Evolutionary conservation across 1,140 invertebrate species (phyloP).

Genomic region (Drosophila dunni): DNA sequence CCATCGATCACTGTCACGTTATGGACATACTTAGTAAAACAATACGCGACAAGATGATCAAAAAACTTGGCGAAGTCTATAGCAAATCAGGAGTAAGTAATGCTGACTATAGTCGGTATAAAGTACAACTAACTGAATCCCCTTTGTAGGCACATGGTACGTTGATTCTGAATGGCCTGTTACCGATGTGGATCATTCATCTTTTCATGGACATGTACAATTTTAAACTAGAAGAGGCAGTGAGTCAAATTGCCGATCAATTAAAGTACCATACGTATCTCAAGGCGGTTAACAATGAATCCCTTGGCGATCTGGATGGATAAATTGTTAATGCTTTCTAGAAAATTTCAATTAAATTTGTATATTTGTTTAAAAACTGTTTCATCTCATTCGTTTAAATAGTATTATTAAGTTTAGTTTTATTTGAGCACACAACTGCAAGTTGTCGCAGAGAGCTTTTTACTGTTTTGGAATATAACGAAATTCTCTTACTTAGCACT

Average conservation of each 20-base stretch:
- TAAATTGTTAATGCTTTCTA: not conserved
- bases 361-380: not conserved
- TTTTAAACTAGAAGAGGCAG: constrained; percentile 39
- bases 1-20: constrained; percentile 55
- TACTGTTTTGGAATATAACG: constrained; percentile 43
- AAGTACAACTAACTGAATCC: not conserved
- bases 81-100: constrained; percentile 44
- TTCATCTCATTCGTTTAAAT: constrained; percentile 35
- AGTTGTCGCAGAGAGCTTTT: constrained; percentile 24
- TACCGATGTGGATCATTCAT: constrained; percentile 70
- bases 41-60: constrained; percentile 63
- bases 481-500: constrained; percentile 70
- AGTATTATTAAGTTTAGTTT: constrained; percentile 25
- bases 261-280: constrained; percentile 45
- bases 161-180: constrained; percentile 67
- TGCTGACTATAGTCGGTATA: not conserved
- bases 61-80: constrained; percentile 45
- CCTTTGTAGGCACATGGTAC: constrained; percentile 46
- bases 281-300: constrained; percentile 54
- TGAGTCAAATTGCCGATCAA: constrained; percentile 55
- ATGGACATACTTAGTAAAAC: constrained; percentile 55
- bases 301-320: constrained; percentile 44
- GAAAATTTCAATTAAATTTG: not conserved
- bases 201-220: constrained; percentile 70
- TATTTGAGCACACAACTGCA: constrained; percentile 23